Evolutionary conservation across 2,113 vertebrate species (phyloP).

Genomic region (Nestor notabilis): DNA sequence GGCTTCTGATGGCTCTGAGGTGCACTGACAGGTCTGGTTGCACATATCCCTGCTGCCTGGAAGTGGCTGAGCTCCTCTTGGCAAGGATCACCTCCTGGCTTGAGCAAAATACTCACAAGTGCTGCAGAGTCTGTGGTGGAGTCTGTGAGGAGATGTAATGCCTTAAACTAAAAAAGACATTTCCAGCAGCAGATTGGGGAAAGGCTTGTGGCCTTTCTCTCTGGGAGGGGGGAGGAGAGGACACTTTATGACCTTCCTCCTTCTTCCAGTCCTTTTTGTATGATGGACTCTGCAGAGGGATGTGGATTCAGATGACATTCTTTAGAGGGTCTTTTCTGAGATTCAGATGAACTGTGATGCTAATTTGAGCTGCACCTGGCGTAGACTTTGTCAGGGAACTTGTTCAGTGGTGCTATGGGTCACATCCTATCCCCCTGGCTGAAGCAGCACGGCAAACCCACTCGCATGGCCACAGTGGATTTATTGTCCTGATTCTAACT

Average conservation of each 20-base stretch:
- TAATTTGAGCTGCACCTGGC: not conserved
- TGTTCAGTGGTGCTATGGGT: not conserved
- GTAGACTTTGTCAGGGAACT: not conserved
- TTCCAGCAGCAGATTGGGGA: not conserved
- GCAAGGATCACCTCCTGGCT: not conserved
- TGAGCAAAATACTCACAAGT: not conserved
- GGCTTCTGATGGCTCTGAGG: not conserved
- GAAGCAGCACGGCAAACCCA: not conserved
- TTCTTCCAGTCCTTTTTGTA: not conserved
- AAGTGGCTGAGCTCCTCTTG: not conserved
- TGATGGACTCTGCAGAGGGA: not conserved
- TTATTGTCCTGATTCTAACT: not conserved
- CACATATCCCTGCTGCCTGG: rapidly evolving
- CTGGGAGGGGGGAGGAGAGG: not conserved
- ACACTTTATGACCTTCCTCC: not conserved
- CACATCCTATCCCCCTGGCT: not conserved
- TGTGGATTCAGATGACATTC: not conserved
- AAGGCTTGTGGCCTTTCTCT: not conserved
- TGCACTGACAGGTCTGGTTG: not conserved
- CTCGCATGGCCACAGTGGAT: not conserved
- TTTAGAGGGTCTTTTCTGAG: not conserved
- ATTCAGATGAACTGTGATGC: not conserved
- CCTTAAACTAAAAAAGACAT: not conserved
- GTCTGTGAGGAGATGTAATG: not conserved
- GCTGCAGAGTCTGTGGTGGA: not conserved